Evolutionary conservation across 37 sponge, comb jelly and placozoan genomes (phyloP).

Genomic region (Cliona cf. orientalis): DNA sequence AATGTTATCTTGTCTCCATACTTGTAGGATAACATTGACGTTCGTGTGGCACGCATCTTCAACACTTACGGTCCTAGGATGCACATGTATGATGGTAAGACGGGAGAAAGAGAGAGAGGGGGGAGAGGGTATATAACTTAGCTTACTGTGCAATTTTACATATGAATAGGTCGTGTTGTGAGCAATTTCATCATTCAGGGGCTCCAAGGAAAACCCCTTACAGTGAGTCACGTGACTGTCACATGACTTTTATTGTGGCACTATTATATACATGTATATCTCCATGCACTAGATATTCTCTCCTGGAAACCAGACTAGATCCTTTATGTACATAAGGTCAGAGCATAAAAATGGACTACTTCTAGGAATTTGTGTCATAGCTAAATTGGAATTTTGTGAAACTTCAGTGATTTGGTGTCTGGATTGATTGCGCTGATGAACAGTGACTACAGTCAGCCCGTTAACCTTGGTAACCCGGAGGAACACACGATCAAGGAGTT

Average conservation of each 20-base stretch:
- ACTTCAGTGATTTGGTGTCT: conserved; percentile 81
- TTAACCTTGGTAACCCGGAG: conserved; percentile 94
- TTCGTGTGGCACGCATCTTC: conserved; percentile 95
- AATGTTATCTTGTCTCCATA: conserved; percentile 4
- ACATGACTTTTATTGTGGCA: neutral
- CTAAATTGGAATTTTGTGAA: too few species aligned
- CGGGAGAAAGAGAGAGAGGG: too few species aligned
- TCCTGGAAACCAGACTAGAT: conserved; percentile 88
- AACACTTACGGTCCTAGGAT: conserved; percentile 96
- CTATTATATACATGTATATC: neutral
- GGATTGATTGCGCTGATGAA: conserved; percentile 91
- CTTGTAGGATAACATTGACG: conserved; percentile 82
- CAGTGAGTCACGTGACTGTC: conserved; percentile 77
- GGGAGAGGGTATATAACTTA: too few species aligned
- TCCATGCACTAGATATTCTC: conserved; percentile 65
- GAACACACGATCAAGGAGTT: conserved; percentile 88
- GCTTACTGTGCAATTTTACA: too few species aligned
- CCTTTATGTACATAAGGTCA: conserved; percentile 90
- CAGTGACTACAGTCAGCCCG: conserved; percentile 71
- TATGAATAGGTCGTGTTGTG: conserved; percentile 83
- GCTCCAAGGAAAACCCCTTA: conserved; percentile 72
- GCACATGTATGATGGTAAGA: conserved; percentile 95
- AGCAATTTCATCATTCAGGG: conserved; percentile 96
- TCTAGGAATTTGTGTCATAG: neutral
- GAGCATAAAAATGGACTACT: neutral